Percentiles rank a stretch among this genome's conserved stretches.
Evolutionary conservation across 1,140 invertebrate species (phyloP).

Genomic region (Mizuhopecten yessoensis): DNA sequence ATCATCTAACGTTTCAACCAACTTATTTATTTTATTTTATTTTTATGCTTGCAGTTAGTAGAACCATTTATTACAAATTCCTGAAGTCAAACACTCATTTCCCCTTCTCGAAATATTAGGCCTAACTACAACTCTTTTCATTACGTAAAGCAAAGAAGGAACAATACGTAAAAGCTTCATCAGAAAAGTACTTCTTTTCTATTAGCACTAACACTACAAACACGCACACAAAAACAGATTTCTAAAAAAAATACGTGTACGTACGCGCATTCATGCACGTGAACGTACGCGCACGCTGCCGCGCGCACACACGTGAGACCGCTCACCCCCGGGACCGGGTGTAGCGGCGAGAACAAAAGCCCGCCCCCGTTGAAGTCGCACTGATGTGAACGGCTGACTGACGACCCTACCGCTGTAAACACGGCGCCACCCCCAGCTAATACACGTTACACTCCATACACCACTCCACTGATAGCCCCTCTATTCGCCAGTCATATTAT

Average conservation of each 20-base stretch:
- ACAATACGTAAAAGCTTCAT: too few species aligned
- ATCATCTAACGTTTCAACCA: too few species aligned
- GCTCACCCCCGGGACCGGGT: conserved; percentile 32
- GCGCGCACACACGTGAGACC: conserved; percentile 42
- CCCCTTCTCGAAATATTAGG: too few species aligned
- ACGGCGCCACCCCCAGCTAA: conserved; percentile 12
- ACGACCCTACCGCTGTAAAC: background rate
- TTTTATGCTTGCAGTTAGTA: too few species aligned
- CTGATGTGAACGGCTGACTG: background rate
- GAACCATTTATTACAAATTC: too few species aligned
- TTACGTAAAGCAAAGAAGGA: too few species aligned
- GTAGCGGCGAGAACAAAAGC: background rate
- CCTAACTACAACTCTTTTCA: too few species aligned
- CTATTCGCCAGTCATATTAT: conserved; percentile 37
- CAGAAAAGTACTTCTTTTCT: too few species aligned
- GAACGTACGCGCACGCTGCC: background rate
- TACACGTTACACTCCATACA: background rate
- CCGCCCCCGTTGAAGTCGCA: conserved; percentile 22
- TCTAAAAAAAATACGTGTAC: background rate
- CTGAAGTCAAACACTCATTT: too few species aligned
- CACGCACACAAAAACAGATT: background rate
- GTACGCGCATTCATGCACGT: conserved; percentile 6
- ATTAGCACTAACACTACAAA: too few species aligned
- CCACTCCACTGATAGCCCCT: background rate
- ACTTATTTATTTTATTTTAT: too few species aligned